Base-by-base conservation (phyloP, 1,140 invertebrate species). In the Oncopodura yosiiana region DNA sequence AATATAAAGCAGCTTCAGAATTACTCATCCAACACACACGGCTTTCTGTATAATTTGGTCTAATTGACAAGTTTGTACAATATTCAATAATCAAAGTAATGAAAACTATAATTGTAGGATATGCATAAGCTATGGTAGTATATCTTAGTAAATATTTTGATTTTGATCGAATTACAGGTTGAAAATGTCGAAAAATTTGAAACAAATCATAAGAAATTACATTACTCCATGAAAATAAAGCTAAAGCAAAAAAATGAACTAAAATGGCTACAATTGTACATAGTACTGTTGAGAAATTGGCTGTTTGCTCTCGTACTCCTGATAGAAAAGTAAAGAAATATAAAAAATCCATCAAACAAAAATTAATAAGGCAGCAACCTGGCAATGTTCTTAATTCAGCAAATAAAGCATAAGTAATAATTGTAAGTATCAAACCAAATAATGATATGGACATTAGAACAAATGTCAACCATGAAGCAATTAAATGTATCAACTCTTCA, bases 11-110 rank as follows among this genome's bases (percentile, higher is more conserved):
- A 11, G 46, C 18, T 26, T 26, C 27, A 5, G 46, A 38, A 49
- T 49, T 49, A 6, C 16, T 16, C n/a, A 49, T 49, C 46, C 46
- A 49, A 24, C 46, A 49, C 3, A 49, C 46, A 3, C 4, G 19
- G n/a, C n/a, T n/a, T n/a, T 37, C 4, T 3, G 30, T 34, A 27
- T 49, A 49, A 18, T 23, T 19, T n/a, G n/a, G n/a, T n/a, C n/a
- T n/a, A 5, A 49, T 38, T 2, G 18, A 12, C 12, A 49, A 30
- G 24, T 49, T 34, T 6, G 32, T 9, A 16, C 37, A 16, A 24
- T 12, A 49, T 12, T 38, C 34, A 11, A 49, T 14, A 16, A 49
- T 49, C 16, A 49, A 9, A 27, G 8, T 19, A 16, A 19, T 38
- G 19, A 49, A 49, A 21, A 49, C 46, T 14, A 49, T 49, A 5